Evolutionary conservation across 2,797 vertebrate species (phyloP), one percentile per base, ranked within the genome.

Genomic region (Trematomus bernacchii): DNA sequence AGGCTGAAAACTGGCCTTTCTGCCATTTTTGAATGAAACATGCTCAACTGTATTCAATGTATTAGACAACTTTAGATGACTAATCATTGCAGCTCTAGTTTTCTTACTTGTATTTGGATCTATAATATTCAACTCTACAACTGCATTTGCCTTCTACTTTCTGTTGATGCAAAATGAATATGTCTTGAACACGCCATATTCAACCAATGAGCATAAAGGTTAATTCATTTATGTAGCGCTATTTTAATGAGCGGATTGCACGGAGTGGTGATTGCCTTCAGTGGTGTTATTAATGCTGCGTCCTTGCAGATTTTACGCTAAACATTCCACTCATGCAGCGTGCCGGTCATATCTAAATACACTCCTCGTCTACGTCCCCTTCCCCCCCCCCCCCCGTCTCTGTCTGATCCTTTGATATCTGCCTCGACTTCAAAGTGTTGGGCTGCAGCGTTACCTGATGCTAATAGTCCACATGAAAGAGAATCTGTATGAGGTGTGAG

Each of bases 381-480:
- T 84, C 33, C 48, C 54, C 65, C 52, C 65, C 16, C 23, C 18
- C 33, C 18, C 23, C 27, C 7, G 2, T 91, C 80, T 86, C 64
- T 71, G 68, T 61, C 64, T 82, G 78, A 83, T 89, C 85, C 87
- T 89, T 90, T 90, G 86, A 92, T 91, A 92, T 90, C 61, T 73
- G 70, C 53, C 51, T 73, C 62, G 82, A 92, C 92, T 92, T 94
- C 92, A 93, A 94, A 94, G 91, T 33, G 46, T 64, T 65, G 78
- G 84, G 85, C 81, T 85, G 83, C 82, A 69, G 87, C 46, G 54
- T 89, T 91, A 93, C 90, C 90, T 90, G 88, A 92, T 92, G 90
- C 87, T 93, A 93, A 94, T 91, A 82, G 92, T 93, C 92, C 91
- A 93, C 91, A 94, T 94, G 88, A 93, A 94, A 93, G 91, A 71